Base-by-base conservation (phyloP, 2,888 invertebrate genomes). In the Leptogaster cylindrica region DNA sequence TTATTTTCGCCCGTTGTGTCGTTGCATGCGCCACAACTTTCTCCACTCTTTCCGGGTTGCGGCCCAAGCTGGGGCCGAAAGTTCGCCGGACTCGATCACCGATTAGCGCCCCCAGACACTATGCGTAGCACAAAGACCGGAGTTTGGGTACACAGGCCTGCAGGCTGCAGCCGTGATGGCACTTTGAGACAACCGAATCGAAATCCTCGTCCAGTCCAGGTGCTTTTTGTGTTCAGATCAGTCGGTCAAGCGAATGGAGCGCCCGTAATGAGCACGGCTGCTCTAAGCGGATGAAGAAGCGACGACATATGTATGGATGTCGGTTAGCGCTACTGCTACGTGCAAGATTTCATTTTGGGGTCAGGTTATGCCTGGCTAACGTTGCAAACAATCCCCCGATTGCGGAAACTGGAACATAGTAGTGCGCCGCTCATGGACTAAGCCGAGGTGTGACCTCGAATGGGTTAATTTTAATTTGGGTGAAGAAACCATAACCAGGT, bases 331-430 rank as follows among this genome's bases (percentile, higher is more conserved):
- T 61, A 20, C 46, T 27, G 41, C 41, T 27, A 48, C 20, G 46
- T 63, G 63, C 63, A 63, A 63, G 63, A 63, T 63, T 63, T 63
- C 63, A 28, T 63, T 63, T 63, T 63, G 46, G 63, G 63, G 63
- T 63, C 63, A 58, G 58, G 58, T 58, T 46, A 31, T 58, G 58
- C 58, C 58, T 58, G 58, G 58, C 58, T 58, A 39, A 39, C 58
- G 39, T 14, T 58, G 36, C n/a, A 46, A 63, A 46, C 46, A 63
- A 63, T 46, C 46, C 39, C 33, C 46, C 33, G 44, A 31, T 63
- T 63, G 63, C 63, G 63, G 63, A 46, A 46, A 63, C 63, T 63
- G 63, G 63, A 46, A 63, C 63, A 46, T 14, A 12, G 36, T 3
- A 36, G 41, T 41, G 18, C 41, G 41, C 14, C 39, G 12, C n/a